Evolutionary conservation across 2,113 vertebrate species (phyloP).

Genomic region (Verasper variegatus): DNA sequence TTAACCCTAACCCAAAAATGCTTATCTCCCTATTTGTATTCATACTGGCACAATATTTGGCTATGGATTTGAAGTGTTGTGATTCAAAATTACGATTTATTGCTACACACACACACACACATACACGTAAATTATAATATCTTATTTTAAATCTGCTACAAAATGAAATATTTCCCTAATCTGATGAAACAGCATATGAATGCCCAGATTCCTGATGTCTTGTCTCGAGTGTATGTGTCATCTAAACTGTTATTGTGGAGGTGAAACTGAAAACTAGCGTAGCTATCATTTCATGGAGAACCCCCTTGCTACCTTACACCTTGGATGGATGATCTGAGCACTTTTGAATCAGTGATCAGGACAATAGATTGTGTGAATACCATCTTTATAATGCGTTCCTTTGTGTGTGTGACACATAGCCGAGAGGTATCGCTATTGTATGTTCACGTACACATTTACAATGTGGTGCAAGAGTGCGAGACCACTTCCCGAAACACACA

Average conservation of each 20-base stretch:
- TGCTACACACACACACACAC: neutral
- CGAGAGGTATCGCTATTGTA: constrained; percentile 35
- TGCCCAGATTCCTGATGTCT: neutral
- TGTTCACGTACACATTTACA: constrained; percentile 11
- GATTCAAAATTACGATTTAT: no score
- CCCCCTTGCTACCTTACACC: constrained; percentile 52
- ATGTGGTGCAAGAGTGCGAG: neutral
- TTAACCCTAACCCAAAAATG: no score
- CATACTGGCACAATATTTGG: neutral
- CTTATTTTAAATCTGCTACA: neutral
- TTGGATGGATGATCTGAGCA: constrained; percentile 36
- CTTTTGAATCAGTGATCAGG: constrained; percentile 21
- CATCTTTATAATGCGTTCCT: constrained; percentile 17
- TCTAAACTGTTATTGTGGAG: constrained; percentile 35
- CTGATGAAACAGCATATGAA: no score
- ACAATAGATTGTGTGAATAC: constrained; percentile 44
- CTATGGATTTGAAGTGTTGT: no score
- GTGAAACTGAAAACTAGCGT: constrained; percentile 50
- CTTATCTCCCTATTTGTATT: constrained; percentile 10
- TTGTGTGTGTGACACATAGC: constrained; percentile 42
- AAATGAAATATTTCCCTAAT: no score
- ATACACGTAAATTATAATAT: neutral
- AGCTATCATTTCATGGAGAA: constrained; percentile 51
- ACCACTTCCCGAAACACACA: constrained; percentile 3
- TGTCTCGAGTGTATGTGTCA: constrained; percentile 22